Evolutionary conservation across 64 coral and sea anemone species (phyloP).

Genomic region (Montipora foliosa): DNA sequence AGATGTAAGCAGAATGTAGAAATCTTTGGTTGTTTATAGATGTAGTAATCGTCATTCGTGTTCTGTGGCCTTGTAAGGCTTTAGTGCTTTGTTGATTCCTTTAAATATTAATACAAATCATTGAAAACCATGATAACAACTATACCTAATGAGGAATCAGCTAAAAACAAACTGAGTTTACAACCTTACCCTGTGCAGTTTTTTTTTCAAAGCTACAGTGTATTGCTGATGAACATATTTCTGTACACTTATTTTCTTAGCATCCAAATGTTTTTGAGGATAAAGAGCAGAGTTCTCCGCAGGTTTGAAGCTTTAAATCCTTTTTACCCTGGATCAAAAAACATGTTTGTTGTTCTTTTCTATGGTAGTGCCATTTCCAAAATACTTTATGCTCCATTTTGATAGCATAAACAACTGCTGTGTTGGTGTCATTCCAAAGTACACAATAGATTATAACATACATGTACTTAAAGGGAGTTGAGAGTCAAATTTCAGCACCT

Average conservation of each 20-base stretch:
- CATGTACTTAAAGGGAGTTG: no score
- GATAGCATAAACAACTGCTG: no score
- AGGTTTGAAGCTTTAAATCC: background rate
- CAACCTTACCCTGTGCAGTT: background rate
- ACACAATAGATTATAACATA: no score
- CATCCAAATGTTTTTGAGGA: constrained; percentile 54
- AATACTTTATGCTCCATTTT: no score
- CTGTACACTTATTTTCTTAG: background rate
- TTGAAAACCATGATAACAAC: constrained; percentile 3
- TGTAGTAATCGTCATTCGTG: no score
- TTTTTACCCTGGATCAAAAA: no score
- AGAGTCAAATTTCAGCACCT: no score
- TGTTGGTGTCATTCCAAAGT: no score
- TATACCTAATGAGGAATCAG: constrained; percentile 12
- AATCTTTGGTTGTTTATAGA: background rate
- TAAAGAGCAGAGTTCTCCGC: constrained; percentile 19
- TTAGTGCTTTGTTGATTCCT: no score
- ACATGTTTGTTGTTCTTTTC: no score
- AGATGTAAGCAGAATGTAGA: constrained; percentile 69
- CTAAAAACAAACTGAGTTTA: background rate
- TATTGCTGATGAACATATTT: background rate
- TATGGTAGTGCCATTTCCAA: no score
- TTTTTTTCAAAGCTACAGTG: background rate
- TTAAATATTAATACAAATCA: constrained; percentile 1
- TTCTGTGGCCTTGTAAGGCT: background rate